Percentiles rank a stretch among this genome's conserved stretches.
phyloP scores from a whole-genome alignment of 2,888 invertebrate genomes.

The Saturnia japonica region DNA sequence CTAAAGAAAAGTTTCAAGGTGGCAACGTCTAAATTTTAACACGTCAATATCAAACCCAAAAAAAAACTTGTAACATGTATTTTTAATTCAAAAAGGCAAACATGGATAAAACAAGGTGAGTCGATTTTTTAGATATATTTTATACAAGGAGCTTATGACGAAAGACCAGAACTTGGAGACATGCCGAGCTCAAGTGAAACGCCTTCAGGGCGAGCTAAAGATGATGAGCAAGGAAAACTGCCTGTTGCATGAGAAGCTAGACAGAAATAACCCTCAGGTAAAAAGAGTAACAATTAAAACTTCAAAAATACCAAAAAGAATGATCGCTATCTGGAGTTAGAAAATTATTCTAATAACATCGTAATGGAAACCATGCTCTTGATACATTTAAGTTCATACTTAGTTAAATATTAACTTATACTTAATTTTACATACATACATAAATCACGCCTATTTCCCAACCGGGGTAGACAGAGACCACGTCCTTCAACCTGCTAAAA shows the following conservation, averaged over 20 bases:
- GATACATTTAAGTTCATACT: neutral
- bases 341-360: neutral
- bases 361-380: neutral
- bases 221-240: conserved; percentile 84
- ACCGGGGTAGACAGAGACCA: too few relatives aligned
- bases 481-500: too few relatives aligned
- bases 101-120: conserved; percentile 57
- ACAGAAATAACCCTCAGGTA: conserved; percentile 66
- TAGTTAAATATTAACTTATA: too few relatives aligned
- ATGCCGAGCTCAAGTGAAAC: conserved; percentile 82
- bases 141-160: conserved; percentile 84
- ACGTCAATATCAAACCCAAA: conserved; percentile 10
- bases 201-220: conserved; percentile 84
- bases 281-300: neutral
- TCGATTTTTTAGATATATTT: conserved; percentile 75
- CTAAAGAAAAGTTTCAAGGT: conserved; percentile 26
- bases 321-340: neutral
- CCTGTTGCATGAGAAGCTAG: conserved; percentile 79
- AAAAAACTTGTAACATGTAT: conserved; percentile 33
- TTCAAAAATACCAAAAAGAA: neutral
- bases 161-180: conserved; percentile 84
- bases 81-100: conserved; percentile 30
- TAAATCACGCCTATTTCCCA: too few relatives aligned
- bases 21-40: conserved; percentile 20
- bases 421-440: too few relatives aligned